Evolutionary conservation across 1,140 invertebrate species (phyloP).

Genomic region (Copidosoma floridanum): DNA sequence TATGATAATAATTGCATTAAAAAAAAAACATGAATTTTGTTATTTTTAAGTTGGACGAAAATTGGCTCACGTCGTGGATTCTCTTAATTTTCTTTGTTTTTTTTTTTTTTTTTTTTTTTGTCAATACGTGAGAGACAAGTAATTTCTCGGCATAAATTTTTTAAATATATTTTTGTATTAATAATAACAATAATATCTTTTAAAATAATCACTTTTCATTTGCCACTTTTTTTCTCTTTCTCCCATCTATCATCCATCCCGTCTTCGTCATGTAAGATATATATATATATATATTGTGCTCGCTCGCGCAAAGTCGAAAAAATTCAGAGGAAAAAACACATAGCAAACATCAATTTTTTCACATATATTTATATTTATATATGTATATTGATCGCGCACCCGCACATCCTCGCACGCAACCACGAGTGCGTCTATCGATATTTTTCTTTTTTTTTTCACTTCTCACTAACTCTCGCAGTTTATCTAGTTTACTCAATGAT

Average conservation of each 20-base stretch:
- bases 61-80: background rate
- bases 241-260: background rate
- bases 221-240: background rate
- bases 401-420: too few species aligned
- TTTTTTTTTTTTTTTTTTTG: too few species aligned
- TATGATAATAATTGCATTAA: constrained; percentile 38
- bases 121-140: too few species aligned
- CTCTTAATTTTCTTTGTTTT: background rate
- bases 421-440: too few species aligned
- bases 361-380: background rate
- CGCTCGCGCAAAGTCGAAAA: constrained; percentile 7
- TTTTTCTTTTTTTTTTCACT: background rate
- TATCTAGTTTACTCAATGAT: background rate
- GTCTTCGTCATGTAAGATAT: constrained; percentile 11
- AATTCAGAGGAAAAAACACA: constrained; percentile 17
- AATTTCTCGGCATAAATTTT: background rate
- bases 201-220: too few species aligned
- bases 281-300: background rate
- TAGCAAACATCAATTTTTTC: constrained; percentile 20
- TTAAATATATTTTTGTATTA: too few species aligned
- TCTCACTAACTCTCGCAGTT: background rate
- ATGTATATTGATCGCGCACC: background rate
- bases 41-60: too few species aligned
- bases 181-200: too few species aligned
- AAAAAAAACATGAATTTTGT: too few species aligned